phyloP scores from a whole-genome alignment of 2,113 vertebrate genomes.

The Syngnathoides biaculeatus region DNA sequence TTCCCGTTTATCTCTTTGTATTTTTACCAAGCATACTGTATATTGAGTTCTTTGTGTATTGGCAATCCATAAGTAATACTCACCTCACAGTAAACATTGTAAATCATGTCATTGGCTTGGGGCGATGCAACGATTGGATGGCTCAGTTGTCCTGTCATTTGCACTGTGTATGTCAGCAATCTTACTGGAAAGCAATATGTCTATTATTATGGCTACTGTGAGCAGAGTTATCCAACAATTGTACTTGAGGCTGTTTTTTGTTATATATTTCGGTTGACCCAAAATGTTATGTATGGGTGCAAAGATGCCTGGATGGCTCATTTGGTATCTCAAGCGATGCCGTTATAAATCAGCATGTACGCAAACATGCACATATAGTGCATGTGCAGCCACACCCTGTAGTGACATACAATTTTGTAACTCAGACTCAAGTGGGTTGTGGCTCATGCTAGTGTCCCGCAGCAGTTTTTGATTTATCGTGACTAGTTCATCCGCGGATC shows the following conservation, averaged over 20 bases:
- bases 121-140: background rate
- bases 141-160: background rate
- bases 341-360: constrained; percentile 41
- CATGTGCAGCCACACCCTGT: constrained; percentile 21
- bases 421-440: constrained; percentile 27
- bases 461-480: constrained; percentile 63
- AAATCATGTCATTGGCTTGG: background rate
- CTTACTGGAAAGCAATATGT: background rate
- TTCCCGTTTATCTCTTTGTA: background rate
- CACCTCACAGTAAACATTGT: background rate
- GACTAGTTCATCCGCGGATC: constrained; percentile 50
- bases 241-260: background rate
- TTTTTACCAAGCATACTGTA: background rate
- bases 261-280: background rate
- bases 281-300: background rate
- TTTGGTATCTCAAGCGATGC: background rate
- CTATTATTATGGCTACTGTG: background rate
- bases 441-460: constrained; percentile 43
- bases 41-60: background rate
- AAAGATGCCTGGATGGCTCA: background rate
- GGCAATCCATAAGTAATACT: background rate
- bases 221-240: background rate
- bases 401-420: constrained; percentile 41
- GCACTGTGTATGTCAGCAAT: background rate
- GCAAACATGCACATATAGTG: constrained; percentile 12